These are phyloP conservation scores for Chlamydotis undulata DNA, from an alignment of 2,113 vertebrate genomes.

Conservation along the genomic window DNA sequence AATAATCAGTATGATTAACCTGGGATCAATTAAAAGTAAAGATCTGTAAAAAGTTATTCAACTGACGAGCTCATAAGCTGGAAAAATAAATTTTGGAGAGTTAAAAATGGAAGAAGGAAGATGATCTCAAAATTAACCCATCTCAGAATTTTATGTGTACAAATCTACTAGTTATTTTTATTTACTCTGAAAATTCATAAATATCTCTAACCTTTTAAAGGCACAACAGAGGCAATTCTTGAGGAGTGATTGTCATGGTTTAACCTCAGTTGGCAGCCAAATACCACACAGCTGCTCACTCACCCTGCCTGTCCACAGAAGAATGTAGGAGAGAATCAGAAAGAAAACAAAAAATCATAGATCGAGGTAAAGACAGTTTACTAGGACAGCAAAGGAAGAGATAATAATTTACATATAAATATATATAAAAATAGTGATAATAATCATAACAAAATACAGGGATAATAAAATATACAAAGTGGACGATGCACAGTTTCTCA, in stretches of 20 bases:
- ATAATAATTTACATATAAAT: too few species aligned
- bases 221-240: neutral
- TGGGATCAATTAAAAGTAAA: neutral
- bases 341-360: too few species aligned
- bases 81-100: neutral
- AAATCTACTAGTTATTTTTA: neutral
- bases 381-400: too few species aligned
- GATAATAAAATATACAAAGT: too few species aligned
- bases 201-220: neutral
- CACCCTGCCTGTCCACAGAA: too few species aligned
- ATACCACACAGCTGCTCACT: too few species aligned
- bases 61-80: neutral
- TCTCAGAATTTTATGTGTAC: neutral
- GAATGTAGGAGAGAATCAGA: too few species aligned
- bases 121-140: neutral
- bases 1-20: neutral
- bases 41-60: neutral
- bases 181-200: neutral
- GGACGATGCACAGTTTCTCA: too few species aligned
- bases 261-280: too few species aligned
- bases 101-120: neutral
- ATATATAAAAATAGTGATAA: too few species aligned
- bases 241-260: neutral
- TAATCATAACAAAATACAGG: too few species aligned
- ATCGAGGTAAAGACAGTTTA: too few species aligned